Evolutionary conservation across 2,888 invertebrate species (phyloP), one percentile per base, ranked within the genome.

Genomic region (Agrotis puta): DNA sequence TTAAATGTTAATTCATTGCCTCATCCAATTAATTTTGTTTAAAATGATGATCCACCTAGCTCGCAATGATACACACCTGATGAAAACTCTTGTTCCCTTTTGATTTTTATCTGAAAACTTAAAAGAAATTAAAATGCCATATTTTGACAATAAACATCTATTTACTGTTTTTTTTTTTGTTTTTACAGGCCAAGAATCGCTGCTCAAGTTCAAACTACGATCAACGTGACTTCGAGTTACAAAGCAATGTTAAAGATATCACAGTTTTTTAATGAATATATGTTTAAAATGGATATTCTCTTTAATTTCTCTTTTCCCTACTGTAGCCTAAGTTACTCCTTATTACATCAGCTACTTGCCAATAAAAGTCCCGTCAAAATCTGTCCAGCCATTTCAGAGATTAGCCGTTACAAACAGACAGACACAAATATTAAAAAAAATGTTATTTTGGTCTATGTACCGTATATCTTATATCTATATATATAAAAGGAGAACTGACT

Each of bases 1-100:
- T 7, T 14, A 16, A 9, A 2, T 33, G 2, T 22, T 13, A 33
- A 39, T 39, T 45, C 39, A 47, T 39, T 16, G 0, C 5, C 47
- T 76, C 51, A 18, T 27, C 64, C 16, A 27, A 47, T 20, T 16
- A 2, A 51, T 56, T 62, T 20, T 13, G 16, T n/a, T 70, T 58
- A 63, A 24, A 75, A 96, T 96, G 96, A 96, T 96, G 96, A 96
- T 93, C 92, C 94, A 96, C 96, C 95, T 96, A 96, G 96, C 96
- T 96, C 96, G 96, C 96, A 96, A 96, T 96, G 96, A 97, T 88
- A 96, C 94, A 95, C 79, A 96, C 85, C 93, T 96, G 96, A 96
- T 96, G 96, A 96, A 93, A 96, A 95, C 89, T 87, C 92, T 89
- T 94, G 96, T 96, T 96, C 96, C 96, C 96, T 96, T 96, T 96